Conservation (phyloP, 1,140 invertebrate genomes). For the Neocloeon triangulifer region DNA sequence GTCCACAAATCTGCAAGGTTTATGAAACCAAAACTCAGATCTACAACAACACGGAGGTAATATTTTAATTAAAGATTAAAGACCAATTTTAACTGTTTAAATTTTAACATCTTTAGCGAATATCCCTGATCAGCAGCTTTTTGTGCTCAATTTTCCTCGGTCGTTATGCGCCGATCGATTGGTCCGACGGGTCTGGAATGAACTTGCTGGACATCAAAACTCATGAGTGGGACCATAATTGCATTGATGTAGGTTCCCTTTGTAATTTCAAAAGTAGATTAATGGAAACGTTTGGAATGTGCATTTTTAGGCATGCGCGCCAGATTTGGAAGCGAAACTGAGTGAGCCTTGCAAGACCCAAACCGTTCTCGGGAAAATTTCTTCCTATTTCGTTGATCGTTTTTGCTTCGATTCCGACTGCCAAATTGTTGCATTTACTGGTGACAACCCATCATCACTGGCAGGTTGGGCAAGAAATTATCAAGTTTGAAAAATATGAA, state of each 20-base stretch:
- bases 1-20: conserved; percentile 79
- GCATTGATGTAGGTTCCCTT: conserved; percentile 34
- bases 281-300: not conserved
- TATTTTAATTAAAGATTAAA: conserved; percentile 3
- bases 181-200: conserved; percentile 88
- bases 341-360: conserved; percentile 45
- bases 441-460: conserved; percentile 77
- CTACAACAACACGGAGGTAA: conserved; percentile 61
- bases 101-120: no score
- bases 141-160: conserved; percentile 74
- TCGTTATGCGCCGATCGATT: conserved; percentile 72
- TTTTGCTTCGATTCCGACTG: conserved; percentile 66
- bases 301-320: conserved; percentile 36
- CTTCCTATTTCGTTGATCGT: conserved; percentile 54
- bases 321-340: conserved; percentile 40
- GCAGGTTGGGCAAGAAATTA: conserved; percentile 29
- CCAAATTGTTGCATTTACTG: conserved; percentile 70
- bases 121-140: conserved; percentile 86
- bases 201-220: conserved; percentile 72
- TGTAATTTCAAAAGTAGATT: not conserved
- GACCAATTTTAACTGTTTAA: conserved; percentile 10
- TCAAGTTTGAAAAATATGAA: conserved; percentile 1
- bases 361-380: conserved; percentile 44
- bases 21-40: conserved; percentile 40
- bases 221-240: conserved; percentile 51